Evolutionary conservation across 2,113 vertebrate species (phyloP).

Genomic region (Spermophilus dauricus): DNA sequence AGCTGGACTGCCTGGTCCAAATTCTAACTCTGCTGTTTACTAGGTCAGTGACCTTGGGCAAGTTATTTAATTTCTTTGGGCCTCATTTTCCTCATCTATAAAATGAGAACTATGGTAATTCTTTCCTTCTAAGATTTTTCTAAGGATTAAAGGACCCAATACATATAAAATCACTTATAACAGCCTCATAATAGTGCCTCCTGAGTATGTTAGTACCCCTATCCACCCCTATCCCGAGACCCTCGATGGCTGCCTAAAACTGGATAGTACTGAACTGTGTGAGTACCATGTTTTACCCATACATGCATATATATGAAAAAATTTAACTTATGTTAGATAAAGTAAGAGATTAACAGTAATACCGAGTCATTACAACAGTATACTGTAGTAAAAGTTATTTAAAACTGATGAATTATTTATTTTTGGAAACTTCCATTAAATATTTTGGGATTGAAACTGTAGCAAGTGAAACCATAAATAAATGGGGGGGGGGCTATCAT

Average conservation of each 20-base stretch:
- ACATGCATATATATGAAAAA: neutral
- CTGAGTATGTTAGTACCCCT: neutral
- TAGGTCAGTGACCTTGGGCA: neutral
- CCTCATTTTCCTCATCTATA: slow-evolving; percentile 19
- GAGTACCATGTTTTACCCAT: neutral
- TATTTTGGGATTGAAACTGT: neutral
- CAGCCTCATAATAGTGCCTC: neutral
- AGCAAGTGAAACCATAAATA: neutral
- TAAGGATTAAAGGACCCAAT: slow-evolving; percentile 23
- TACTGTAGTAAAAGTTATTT: neutral
- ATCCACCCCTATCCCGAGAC: neutral
- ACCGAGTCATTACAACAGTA: neutral
- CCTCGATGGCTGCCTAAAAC: neutral
- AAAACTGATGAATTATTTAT: neutral
- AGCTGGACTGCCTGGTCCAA: neutral
- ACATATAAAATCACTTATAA: neutral
- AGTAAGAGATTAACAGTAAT: neutral
- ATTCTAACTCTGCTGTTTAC: neutral
- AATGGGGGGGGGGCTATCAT: neutral
- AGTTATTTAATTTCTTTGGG: slow-evolving; percentile 24
- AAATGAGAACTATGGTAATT: neutral
- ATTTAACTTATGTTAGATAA: neutral
- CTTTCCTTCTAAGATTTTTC: slow-evolving; percentile 9
- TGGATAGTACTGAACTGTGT: neutral
- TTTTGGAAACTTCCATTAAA: neutral